Evolutionary conservation across 1,140 invertebrate species (phyloP).

Genomic region (Potamilus streckersoni): DNA sequence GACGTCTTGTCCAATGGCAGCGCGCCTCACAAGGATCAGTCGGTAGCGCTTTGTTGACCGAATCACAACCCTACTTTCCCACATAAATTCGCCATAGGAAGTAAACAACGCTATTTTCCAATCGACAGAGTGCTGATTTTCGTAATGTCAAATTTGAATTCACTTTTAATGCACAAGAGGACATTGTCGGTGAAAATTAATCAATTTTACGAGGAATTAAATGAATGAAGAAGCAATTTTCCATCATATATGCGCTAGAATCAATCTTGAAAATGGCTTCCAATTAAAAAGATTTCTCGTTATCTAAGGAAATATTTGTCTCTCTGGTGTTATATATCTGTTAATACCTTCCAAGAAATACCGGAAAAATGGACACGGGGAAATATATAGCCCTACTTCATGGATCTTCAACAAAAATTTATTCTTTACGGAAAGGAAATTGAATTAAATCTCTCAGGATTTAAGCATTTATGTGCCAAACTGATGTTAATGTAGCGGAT

Average conservation of each 20-base stretch:
- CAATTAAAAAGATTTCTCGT: slow-evolving; percentile 12
- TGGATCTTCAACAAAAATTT: no score
- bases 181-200: slow-evolving; percentile 21
- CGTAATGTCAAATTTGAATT: slow-evolving; percentile 12
- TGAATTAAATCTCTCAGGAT: no score
- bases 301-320: slow-evolving; percentile 18
- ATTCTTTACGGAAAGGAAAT: no score
- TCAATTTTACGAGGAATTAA: slow-evolving; percentile 16
- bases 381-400: no score
- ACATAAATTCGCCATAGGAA: slow-evolving; percentile 6
- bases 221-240: slow-evolving; percentile 16
- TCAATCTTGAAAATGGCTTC: slow-evolving; percentile 19
- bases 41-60: slow-evolving; percentile 27
- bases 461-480: no score
- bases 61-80: slow-evolving; percentile 35
- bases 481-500: no score
- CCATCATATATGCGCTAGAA: slow-evolving; percentile 14
- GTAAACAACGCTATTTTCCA: slow-evolving; percentile 19
- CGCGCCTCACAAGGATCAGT: slow-evolving; percentile 33
- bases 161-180: slow-evolving; percentile 26
- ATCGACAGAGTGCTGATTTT: slow-evolving; percentile 11
- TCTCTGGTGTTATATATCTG: slow-evolving; percentile 13
- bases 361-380: no score
- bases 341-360: no score
- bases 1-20: slow-evolving; percentile 45